These are phyloP conservation scores for Zaprionus capensis DNA, from an alignment of 1,140 invertebrate genomes.

Conservation along the genomic window DNA sequence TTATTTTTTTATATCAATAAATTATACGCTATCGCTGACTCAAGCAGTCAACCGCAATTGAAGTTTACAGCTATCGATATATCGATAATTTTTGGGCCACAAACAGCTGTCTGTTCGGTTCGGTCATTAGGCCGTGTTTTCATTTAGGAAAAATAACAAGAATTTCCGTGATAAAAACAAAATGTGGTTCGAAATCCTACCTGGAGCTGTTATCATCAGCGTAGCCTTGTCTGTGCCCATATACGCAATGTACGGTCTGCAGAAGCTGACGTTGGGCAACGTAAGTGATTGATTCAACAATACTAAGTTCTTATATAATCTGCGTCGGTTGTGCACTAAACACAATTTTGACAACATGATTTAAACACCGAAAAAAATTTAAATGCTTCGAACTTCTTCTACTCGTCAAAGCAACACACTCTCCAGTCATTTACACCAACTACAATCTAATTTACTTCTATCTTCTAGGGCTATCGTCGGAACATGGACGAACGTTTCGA, in stretches of 20 bases:
- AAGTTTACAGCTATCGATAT: constrained; percentile 26
- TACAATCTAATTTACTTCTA: constrained; percentile 16
- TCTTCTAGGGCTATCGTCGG: constrained; percentile 85
- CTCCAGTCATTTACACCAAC: constrained; percentile 29
- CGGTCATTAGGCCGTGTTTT: constrained; percentile 33
- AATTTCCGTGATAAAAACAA: constrained; percentile 37
- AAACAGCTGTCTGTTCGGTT: constrained; percentile 42
- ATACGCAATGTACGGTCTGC: constrained; percentile 86
- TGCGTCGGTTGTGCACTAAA: constrained; percentile 47
- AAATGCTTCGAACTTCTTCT: constrained; percentile 21
- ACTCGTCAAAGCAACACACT: constrained; percentile 16
- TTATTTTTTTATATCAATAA: neutral
- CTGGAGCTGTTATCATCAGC: constrained; percentile 86
- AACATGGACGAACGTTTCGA: constrained; percentile 85
- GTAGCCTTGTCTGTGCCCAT: constrained; percentile 86
- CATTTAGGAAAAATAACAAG: constrained; percentile 62
- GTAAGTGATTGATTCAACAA: constrained; percentile 83
- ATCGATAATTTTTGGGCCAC: constrained; percentile 14
- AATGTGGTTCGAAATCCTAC: constrained; percentile 89
- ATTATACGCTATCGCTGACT: neutral
- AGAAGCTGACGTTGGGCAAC: constrained; percentile 86
- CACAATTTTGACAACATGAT: constrained; percentile 69
- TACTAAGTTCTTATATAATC: constrained; percentile 80
- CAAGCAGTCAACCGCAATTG: neutral
- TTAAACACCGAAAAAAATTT: constrained; percentile 6